phyloP scores from a whole-genome alignment of 2,113 vertebrate species.

The Trochalopteron elliotii region DNA sequence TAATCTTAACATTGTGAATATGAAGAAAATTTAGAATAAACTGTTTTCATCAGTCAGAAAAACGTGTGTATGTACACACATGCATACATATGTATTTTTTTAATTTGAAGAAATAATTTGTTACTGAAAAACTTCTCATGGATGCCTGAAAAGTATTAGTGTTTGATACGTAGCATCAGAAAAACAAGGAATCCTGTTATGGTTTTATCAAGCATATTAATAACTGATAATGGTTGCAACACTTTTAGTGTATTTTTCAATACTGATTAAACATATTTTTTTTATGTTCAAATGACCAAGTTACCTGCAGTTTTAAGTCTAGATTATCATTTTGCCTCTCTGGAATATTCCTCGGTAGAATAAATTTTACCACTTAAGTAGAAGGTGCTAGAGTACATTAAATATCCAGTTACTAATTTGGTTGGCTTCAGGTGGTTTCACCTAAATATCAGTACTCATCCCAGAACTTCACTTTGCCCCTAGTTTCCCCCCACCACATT shows the following conservation, averaged over 20 bases:
- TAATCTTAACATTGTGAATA: not conserved
- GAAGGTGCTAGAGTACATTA: not conserved
- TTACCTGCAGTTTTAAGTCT: not conserved
- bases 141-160: not conserved
- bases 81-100: not conserved
- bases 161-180: not conserved
- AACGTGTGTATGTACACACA: rapidly evolving
- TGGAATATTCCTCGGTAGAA: not conserved
- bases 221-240: not conserved
- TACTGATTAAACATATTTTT: not conserved
- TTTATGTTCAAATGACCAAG: not conserved
- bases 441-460: not conserved
- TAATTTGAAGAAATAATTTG: not conserved
- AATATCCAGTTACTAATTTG: not conserved
- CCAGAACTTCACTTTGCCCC: not conserved
- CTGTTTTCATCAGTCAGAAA: not conserved
- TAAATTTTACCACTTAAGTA: not conserved
- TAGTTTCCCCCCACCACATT: not conserved
- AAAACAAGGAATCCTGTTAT: not conserved
- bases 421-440: not conserved
- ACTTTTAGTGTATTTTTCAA: not conserved
- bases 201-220: not conserved
- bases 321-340: not conserved
- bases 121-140: not conserved
- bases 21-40: not conserved